Evolutionary conservation across 64 coral and sea anemone species (phyloP).

Genomic region (Stichodactyla mertensii): DNA sequence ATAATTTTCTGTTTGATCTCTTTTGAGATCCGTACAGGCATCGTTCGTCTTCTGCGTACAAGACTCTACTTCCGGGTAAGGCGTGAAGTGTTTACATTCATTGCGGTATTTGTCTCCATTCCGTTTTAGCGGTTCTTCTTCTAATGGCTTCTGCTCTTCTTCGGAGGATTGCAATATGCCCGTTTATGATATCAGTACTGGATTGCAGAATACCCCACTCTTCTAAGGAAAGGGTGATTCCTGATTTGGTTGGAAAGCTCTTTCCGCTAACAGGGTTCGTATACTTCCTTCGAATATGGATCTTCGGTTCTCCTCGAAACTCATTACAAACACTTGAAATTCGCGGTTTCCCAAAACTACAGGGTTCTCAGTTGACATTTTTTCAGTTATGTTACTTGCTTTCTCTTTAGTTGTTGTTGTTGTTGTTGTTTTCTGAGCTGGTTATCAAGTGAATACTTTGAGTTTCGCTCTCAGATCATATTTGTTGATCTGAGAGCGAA

Average conservation of each 20-base stretch:
- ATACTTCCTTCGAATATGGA: neutral
- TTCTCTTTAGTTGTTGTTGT: neutral
- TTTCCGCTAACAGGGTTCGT: neutral
- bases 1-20: no score
- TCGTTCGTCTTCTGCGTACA: neutral
- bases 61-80: neutral
- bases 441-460: neutral
- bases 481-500: no score
- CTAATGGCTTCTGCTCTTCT: neutral
- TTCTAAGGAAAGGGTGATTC: neutral
- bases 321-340: neutral
- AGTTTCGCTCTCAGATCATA: neutral
- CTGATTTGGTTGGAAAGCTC: neutral
- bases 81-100: no score
- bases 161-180: neutral
- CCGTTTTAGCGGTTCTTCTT: neutral
- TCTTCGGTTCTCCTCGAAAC: slow-evolving; percentile 5
- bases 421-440: neutral
- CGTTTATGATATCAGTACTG: neutral
- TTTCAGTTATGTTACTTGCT: neutral
- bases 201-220: neutral
- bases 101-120: neutral
- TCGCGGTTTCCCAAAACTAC: neutral
- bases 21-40: no score
- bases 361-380: neutral